Evolutionary conservation across 2,797 vertebrate species (phyloP), one percentile per base, ranked within the genome.

Genomic region (Cottoperca gobio): DNA sequence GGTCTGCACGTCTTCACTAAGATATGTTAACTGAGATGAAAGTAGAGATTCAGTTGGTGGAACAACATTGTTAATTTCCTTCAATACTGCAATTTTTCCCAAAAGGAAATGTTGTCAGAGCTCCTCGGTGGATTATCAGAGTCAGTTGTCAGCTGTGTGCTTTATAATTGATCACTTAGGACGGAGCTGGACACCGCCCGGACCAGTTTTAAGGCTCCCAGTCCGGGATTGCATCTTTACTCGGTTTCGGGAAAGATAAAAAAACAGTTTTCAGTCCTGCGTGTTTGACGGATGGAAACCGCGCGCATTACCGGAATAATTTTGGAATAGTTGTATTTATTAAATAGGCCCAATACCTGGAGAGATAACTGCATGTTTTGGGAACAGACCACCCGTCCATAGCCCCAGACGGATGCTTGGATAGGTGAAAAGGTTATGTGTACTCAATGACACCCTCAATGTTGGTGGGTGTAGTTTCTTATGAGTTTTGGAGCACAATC

Each of bases 151-250:
- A 12, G 48, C 2, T 0, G 49, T 58, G 77, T 40, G 71, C 43
- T 76, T 60, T 24, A 14, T 59, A 23, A n/a, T 9, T 42, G 63
- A 75, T 50, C 63, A 9, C 59, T 39, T 55, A 62, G 57, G 58
- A 77, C 55, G 42, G 52, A 69, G 31, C 73, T 0, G 71, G 89
- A 89, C 86, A 55, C 81, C 88, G 85, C 88, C 88, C 88, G 86
- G 80, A 76, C 76, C 46, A 8, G 33, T 5, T 17, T 0, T 11
- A 4, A 42, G 48, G 26, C 61, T 8, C 1, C 61, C 16, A 60
- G 60, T 75, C 33, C 55, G 17, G 59, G 69, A 66, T 74, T 69
- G 42, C 21, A 2, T 8, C 24, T 8, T 14, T 21, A 14, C 8
- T 7, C 26, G 40, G 35, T 43, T 43, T 16, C 39, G 55, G 31